Evolutionary conservation across 2,888 invertebrate species (phyloP).

Genomic region (Trachelus iudaicus): DNA sequence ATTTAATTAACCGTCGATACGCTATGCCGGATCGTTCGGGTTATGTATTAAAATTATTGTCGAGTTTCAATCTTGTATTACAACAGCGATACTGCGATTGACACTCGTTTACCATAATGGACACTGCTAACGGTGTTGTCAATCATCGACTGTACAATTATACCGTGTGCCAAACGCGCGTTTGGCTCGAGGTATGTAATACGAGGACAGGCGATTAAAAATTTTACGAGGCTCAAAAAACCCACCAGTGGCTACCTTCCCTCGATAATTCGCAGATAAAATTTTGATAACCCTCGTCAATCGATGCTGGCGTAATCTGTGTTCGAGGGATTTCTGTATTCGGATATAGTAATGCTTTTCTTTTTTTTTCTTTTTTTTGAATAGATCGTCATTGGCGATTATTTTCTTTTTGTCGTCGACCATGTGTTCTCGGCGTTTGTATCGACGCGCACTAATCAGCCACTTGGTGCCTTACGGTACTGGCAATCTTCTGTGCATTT

Average conservation of each 20-base stretch:
- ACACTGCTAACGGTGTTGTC: neutral
- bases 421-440: neutral
- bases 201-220: neutral
- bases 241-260: too few relatives aligned
- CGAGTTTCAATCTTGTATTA: neutral
- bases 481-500: neutral
- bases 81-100: neutral
- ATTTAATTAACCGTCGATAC: neutral
- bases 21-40: neutral
- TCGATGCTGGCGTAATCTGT: neutral
- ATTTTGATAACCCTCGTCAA: neutral
- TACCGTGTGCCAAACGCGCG: neutral
- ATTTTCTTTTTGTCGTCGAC: neutral
- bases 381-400: neutral
- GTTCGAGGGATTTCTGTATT: neutral
- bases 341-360: neutral
- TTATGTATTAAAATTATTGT: neutral
- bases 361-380: neutral
- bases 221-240: neutral
- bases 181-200: neutral
- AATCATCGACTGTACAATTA: neutral
- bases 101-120: neutral
- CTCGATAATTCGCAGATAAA: neutral
- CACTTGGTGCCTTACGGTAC: neutral
- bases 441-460: neutral